Base-by-base conservation (phyloP, 30 jellyfish, hydroid and myxozoan genomes). In the Pelagia noctiluca region DNA sequence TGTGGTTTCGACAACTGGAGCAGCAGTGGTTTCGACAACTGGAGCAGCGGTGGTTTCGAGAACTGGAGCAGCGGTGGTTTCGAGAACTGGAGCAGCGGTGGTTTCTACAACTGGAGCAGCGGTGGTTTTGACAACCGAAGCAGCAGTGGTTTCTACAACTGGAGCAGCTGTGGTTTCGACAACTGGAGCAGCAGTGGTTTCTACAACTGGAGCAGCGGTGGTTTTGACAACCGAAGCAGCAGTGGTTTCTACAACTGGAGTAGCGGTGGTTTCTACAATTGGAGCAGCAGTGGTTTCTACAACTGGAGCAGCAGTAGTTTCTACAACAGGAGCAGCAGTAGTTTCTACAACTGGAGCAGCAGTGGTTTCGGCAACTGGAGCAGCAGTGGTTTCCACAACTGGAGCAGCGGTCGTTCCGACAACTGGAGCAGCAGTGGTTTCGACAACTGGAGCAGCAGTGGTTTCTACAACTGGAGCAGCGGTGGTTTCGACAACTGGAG, bases 401-500 rank as follows among this genome's bases (percentile, higher is more conserved):
- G 83, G 83, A 33, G 83, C 75, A n/a, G 38, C 75, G 26, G 75
- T 71, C 7, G 18, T 29, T 38, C 25, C 83, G 33, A 42, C 73
- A 7, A 10, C 35, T 12, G 75, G 32, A 71, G 83, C 72, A 42
- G 75, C 38, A 3, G 75, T 35, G 33, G 35, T 22, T 71, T 42
- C 36, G 19, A n/a, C 31, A 77, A 31, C 26, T 25, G 78, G 57
- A 42, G 34, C 61, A 33, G 23, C 79, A 8, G 72, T 22, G 33
- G 83, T 28, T 32, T 10, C 83, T 4, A 22, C 12, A 12, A 19
- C 49, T 71, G 83, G 35, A 11, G 32, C 79, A 24, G 25, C 83
- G 8, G 90, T 80, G 2, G 90, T 50, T 1, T 49, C 90, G 38
- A 29, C 69, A 23, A 65, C 82, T 62, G 90, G 75, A 23, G 90